Conservation (phyloP, 2,888 invertebrate species). For the Stenodera caucasica region DNA sequence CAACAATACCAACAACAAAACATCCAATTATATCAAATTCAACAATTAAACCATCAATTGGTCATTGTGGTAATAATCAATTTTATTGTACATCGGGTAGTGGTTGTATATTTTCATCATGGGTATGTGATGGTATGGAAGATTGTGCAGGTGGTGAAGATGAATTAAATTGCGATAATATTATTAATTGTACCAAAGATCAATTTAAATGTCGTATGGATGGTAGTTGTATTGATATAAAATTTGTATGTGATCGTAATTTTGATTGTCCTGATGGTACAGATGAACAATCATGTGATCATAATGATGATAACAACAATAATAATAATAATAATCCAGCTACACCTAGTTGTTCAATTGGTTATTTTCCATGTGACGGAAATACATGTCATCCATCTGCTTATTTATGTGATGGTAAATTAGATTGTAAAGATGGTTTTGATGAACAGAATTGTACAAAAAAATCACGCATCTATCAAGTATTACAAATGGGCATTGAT, state of each 20-base stretch:
- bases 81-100: constrained; percentile 62
- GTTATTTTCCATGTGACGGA: constrained; percentile 64
- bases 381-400: constrained; percentile 63
- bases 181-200: constrained; percentile 50
- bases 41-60: not conserved
- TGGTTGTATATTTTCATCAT: constrained; percentile 63
- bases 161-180: constrained; percentile 56
- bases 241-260: constrained; percentile 58
- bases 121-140: constrained; percentile 64
- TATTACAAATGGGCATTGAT: constrained; percentile 67
- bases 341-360: constrained; percentile 56
- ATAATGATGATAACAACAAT: constrained; percentile 16
- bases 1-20: constrained; percentile 17
- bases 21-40: not conserved
- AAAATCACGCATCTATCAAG: constrained; percentile 53
- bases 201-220: constrained; percentile 65
- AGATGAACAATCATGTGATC: constrained; percentile 56
- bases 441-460: constrained; percentile 71
- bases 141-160: constrained; percentile 67
- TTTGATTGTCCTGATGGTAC: constrained; percentile 62
- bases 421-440: constrained; percentile 73
- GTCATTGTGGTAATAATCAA: constrained; percentile 59
- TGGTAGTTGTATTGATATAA: constrained; percentile 62
- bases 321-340: constrained; percentile 43
- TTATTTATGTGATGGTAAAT: constrained; percentile 67